Conservation (phyloP, 2,113 vertebrate species). For the Microcebus murinus region DNA sequence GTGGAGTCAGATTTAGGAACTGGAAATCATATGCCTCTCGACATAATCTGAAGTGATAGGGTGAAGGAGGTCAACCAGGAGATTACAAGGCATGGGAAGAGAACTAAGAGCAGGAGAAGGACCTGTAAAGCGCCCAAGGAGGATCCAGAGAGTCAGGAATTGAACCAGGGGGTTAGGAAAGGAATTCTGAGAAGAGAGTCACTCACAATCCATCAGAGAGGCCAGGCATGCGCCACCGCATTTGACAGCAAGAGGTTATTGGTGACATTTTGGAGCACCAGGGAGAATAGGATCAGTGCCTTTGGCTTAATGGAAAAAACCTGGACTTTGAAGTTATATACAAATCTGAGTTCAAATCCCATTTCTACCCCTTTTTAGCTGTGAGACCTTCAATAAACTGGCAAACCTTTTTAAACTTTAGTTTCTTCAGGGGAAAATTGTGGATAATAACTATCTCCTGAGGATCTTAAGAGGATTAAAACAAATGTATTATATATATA, state of each 20-base stretch:
- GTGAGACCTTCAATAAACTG: not conserved
- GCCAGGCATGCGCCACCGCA: not conserved
- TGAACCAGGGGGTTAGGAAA: not conserved
- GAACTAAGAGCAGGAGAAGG: not conserved
- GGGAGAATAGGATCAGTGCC: not conserved
- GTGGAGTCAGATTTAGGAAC: not conserved
- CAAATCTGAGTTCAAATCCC: not conserved
- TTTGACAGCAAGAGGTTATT: not conserved
- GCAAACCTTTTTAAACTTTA: not conserved
- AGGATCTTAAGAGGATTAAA: conserved; percentile 1
- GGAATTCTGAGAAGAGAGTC: not conserved
- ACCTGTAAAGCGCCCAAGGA: not conserved
- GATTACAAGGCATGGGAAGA: not conserved
- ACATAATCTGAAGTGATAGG: not conserved
- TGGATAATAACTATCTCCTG: not conserved
- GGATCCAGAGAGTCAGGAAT: not conserved
- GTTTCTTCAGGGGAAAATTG: not conserved
- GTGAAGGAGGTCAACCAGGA: not conserved
- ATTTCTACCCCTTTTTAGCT: not conserved
- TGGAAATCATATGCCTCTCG: not conserved
- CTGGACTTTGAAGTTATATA: not conserved
- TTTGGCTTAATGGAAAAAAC: not conserved
- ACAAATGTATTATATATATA: not conserved
- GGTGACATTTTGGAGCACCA: not conserved
- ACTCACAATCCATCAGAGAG: not conserved